A percentile compares a stretch with the other conserved stretches of the same genome.
Conservation (phyloP, 2,888 invertebrate species). For the Agrotis exclamationis region DNA sequence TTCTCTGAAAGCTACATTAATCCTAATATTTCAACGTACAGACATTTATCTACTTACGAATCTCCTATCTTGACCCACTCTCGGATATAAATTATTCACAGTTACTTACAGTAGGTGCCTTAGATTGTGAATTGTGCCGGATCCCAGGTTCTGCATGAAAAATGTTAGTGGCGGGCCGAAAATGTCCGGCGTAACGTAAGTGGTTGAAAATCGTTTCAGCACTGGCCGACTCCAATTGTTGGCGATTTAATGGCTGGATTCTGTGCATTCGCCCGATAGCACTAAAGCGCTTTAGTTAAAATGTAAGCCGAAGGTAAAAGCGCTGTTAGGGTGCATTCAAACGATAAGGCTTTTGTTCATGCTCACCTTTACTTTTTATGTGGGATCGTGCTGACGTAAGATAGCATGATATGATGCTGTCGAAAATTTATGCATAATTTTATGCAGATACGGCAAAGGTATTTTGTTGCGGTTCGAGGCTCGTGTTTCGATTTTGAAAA, state of each 20-base stretch:
- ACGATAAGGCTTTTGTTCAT: slow-evolving; percentile 67
- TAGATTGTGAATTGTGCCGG: slow-evolving; percentile 63
- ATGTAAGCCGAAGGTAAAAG: slow-evolving; percentile 68
- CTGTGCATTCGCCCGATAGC: slow-evolving; percentile 67
- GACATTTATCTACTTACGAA: slow-evolving; percentile 63
- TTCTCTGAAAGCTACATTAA: slow-evolving; percentile 52
- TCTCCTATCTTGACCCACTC: slow-evolving; percentile 65
- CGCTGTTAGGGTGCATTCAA: slow-evolving; percentile 67
- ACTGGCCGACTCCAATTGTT: slow-evolving; percentile 71
- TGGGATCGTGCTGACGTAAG: slow-evolving; percentile 54
- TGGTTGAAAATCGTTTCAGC: slow-evolving; percentile 77
- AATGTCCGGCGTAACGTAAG: slow-evolving; percentile 72
- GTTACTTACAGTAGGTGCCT: slow-evolving; percentile 54
- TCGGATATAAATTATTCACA: slow-evolving; percentile 65
- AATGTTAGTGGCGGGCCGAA: slow-evolving; percentile 71
- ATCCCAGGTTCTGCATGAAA: slow-evolving; percentile 73
- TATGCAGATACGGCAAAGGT: slow-evolving; percentile 34
- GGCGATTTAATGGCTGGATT: slow-evolving; percentile 73
- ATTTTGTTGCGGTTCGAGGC: slow-evolving; percentile 31
- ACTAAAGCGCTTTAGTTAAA: slow-evolving; percentile 67
- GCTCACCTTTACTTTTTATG: slow-evolving; percentile 60
- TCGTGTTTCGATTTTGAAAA: slow-evolving; percentile 32
- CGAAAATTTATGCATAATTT: slow-evolving; percentile 60
- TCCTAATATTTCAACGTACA: slow-evolving; percentile 63
- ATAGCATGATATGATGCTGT: slow-evolving; percentile 61